Base-by-base conservation (phyloP, 2,888 invertebrate species). In the Hesperia comma region DNA sequence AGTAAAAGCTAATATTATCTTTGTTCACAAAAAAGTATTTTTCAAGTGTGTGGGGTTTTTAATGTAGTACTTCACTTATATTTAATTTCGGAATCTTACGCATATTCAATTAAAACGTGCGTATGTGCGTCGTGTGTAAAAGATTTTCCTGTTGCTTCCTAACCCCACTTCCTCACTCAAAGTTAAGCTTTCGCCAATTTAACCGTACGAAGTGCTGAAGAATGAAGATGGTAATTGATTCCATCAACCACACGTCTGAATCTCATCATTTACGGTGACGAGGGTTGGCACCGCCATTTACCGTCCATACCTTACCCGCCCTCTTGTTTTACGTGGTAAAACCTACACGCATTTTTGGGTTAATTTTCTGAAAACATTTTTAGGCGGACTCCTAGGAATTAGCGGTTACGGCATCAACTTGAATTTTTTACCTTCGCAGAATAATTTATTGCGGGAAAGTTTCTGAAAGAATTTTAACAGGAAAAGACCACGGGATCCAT, bases 231-330 rank as follows among this genome's bases (percentile, higher is more conserved):
- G 32, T 64, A 64, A 64, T 64, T 51, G 53, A 58, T 58, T 64
- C 58, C 51, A 64, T 53, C 51, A 58, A 17, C 51, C 57, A 64
- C 63, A 58, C 19, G 58, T 58, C 64, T 53, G 53, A 41, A 58
- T 49, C 63, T 72, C 69, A 67, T 68, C 68, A 70, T 67, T 68
- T 63, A 63, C 57, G 46, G 64, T 67, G 71, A 69, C 67, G 61
- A 62, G 69, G 72, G 70, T 67, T 63, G 69, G 69, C 66, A 70
- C 64, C 68, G 60, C 46, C 41, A 58, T 63, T 56, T 40, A 57
- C 63, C 33, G 56, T 46, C 32, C 51, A 49, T 43, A 21, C 41
- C 57, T 21, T 57, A 40, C 51, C 51, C 19, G 49, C 10, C 49
- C 37, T 58, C n/a, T 51, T 61, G 61, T 61, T 61, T 61, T 40